Base-by-base conservation (phyloP, 2,888 invertebrate species). In the Myopa testacea region DNA sequence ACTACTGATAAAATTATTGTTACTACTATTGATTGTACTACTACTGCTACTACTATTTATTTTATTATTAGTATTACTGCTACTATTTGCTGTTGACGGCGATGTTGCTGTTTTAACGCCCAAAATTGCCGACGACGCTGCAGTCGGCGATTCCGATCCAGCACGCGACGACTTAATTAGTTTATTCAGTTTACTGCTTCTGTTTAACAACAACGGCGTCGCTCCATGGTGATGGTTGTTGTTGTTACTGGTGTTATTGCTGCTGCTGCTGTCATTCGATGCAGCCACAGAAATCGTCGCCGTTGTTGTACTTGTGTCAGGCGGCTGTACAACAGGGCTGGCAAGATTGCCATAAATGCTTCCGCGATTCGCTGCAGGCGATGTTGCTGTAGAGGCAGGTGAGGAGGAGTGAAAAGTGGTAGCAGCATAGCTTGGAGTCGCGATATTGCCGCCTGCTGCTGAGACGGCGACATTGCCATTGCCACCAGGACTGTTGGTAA, bases 141-240 rank as follows among this genome's bases (percentile, higher is more conserved):
- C 89, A 79, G 90, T 90, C 76, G 91, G 91, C 83, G 91, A 91
- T 82, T 91, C 88, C 52, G 91, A 91, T 81, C 91, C 91, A 82
- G 90, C 90, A 82, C 90, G 87, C 80, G 90, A 90, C 63, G 84
- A 77, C 72, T 86, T 86, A 26, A 84, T 83, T 78, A 86, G 78
- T 83, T 84, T 86, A 80, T 83, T 86, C 70, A 84, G 80, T 87
- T 90, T 90, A 81, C 85, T 86, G 79, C 88, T 90, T 52, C 63
- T 74, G 78, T 89, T 90, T 78, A 86, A 86, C 81, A 86, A 82
- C 80, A 78, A 80, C 75, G 78, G 81, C 62, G 75, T 77, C 74
- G 70, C 76, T 63, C 75, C 78, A 40, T 52, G 67, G 70, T 72
- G 69, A 75, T 78, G 76, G 73, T 79, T 81, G 75, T 74, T 78